Evolutionary conservation across 2,113 vertebrate species (phyloP).

Genomic region (Chaetura pelagica): DNA sequence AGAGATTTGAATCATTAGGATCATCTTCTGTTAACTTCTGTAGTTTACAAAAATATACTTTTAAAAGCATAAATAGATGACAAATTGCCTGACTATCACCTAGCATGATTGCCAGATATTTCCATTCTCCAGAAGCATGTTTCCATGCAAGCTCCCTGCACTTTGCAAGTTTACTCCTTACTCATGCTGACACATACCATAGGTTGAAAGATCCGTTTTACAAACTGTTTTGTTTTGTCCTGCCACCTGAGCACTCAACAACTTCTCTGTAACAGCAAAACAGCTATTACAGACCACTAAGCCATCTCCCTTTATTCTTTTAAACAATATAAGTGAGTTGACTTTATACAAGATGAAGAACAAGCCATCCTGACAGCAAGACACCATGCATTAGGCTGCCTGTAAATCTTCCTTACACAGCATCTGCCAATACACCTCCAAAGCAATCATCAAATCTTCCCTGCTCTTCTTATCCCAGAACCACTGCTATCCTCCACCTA

Average conservation of each 20-base stretch:
- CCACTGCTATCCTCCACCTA: background rate
- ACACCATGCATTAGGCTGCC: background rate
- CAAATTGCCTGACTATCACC: constrained; percentile 31
- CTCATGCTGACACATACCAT: background rate
- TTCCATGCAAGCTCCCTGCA: background rate
- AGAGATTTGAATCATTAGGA: constrained; percentile 50
- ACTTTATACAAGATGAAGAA: background rate
- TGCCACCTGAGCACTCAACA: background rate
- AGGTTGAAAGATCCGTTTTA: background rate
- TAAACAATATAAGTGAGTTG: background rate
- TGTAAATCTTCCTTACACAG: background rate
- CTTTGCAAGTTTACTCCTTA: background rate
- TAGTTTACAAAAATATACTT: constrained; percentile 59
- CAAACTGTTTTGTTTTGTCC: background rate
- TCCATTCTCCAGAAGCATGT: background rate
- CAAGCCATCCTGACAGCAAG: background rate
- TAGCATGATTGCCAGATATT: background rate
- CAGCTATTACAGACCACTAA: background rate
- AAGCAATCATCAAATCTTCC: background rate
- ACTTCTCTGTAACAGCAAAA: background rate
- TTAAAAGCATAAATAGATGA: constrained; percentile 52
- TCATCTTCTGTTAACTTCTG: constrained; percentile 43
- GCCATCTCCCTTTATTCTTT: background rate
- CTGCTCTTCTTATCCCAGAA: background rate
- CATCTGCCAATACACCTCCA: background rate